Evolutionary conservation across 1,140 invertebrate species (phyloP), one percentile per base, ranked within the genome.

Genomic region (Nebria ingens): DNA sequence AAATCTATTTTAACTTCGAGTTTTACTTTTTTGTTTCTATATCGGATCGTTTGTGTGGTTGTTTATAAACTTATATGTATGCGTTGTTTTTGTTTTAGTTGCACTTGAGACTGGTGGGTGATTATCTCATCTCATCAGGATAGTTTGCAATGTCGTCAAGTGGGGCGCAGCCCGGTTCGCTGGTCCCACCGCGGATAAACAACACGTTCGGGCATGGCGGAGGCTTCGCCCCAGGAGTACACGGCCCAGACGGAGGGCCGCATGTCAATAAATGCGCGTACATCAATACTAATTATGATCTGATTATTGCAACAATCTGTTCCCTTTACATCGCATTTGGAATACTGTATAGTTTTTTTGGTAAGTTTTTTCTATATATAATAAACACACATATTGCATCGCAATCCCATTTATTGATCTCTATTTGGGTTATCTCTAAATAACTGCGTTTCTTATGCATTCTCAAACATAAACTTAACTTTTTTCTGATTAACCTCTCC

Each of bases 341-440:
- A 17, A 71, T 83, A 49, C 68, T 83, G 29, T 83, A 82, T 64
- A 80, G 79, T 61, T 76, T 82, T 62, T 81, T 80, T 65, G 81
- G 81, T 83, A 69, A 74, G 74, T 69, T 21, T n/a, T n/a, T n/a
- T n/a, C n/a, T 17, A 17, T 17, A n/a, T n/a, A n/a, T n/a, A n/a
- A n/a, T n/a, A n/a, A n/a, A n/a, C n/a, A n/a, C n/a, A n/a, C n/a
- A n/a, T n/a, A n/a, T n/a, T n/a, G n/a, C n/a, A n/a, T n/a, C n/a
- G 19, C 11, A 11, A 51, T 51, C 49, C 12, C 49, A 17, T 11
- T 12, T 12, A 11, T 9, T 19, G 19, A 9, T 13, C 11, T 11
- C 49, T 17, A 13, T 11, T 12, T 51, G 11, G 49, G 19, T 51
- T 11, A 51, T 11, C 9, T 12, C 19, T 13, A 17, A 11, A 11